These are phyloP conservation scores for Cyanoderma ruficeps DNA, from an alignment of 2,113 vertebrate species.

Conservation along the genomic window DNA sequence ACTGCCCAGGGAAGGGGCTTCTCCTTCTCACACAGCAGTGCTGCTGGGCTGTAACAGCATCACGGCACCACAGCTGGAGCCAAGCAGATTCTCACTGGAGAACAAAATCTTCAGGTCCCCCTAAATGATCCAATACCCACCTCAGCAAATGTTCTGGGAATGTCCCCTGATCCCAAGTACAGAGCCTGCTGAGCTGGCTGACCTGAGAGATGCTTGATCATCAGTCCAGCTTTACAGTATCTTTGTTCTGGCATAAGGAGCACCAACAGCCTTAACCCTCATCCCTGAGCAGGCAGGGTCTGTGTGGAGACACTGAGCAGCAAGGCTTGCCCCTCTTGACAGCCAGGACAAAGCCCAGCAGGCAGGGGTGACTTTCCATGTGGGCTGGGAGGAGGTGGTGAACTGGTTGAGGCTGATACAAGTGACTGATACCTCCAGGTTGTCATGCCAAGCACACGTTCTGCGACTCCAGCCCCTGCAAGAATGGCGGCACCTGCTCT, in stretches of 20 bases:
- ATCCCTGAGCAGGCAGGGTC: background rate
- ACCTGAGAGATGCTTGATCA: background rate
- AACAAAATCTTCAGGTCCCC: background rate
- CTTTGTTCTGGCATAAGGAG: background rate
- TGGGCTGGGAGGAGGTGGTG: background rate
- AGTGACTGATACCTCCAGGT: slow-evolving; percentile 71
- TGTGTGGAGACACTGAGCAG: background rate
- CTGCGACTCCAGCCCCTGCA: slow-evolving; percentile 92
- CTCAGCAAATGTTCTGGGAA: background rate
- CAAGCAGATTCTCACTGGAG: background rate
- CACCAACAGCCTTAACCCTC: background rate
- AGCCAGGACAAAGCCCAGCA: background rate
- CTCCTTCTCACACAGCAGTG: background rate
- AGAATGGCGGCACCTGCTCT: slow-evolving; percentile 90
- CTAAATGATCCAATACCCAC: background rate
- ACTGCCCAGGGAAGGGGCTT: background rate
- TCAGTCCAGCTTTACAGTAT: background rate
- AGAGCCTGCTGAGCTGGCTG: background rate
- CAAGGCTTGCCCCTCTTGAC: background rate
- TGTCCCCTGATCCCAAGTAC: background rate
- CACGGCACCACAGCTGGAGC: background rate
- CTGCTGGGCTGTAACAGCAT: background rate
- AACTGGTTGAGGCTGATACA: background rate
- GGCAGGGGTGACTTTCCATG: background rate
- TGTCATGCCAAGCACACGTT: slow-evolving; percentile 92